Evolutionary conservation across 2,888 invertebrate species (phyloP).

Genomic region (Parthenolecanium corni): DNA sequence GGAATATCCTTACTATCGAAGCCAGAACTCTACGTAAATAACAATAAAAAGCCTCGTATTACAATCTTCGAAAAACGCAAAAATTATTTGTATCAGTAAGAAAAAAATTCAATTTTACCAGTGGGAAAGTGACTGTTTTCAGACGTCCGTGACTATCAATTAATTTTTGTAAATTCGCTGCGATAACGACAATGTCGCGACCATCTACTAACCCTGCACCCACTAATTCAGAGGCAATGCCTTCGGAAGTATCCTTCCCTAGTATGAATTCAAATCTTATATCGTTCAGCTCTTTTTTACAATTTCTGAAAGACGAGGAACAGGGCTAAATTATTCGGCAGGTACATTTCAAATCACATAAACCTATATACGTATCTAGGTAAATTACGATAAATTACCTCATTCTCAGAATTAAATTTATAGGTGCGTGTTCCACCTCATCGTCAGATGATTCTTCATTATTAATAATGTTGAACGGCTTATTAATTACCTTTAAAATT

Average conservation of each 20-base stretch:
- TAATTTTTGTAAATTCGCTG: constrained; percentile 79
- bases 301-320: constrained; percentile 44
- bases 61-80: too few relatives aligned
- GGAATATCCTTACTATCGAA: constrained; percentile 63
- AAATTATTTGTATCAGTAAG: neutral
- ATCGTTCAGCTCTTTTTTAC: constrained; percentile 84
- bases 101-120: constrained; percentile 47
- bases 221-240: constrained; percentile 86
- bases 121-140: constrained; percentile 74
- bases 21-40: constrained; percentile 49
- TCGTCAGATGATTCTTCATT: constrained; percentile 40
- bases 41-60: neutral
- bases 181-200: constrained; percentile 82
- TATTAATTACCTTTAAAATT: constrained; percentile 31
- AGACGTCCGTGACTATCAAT: constrained; percentile 56
- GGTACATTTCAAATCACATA: constrained; percentile 10
- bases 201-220: constrained; percentile 89
- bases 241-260: constrained; percentile 80
- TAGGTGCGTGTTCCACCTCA: constrained; percentile 39
- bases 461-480: constrained; percentile 41
- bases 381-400: too few relatives aligned
- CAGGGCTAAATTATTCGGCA: neutral
- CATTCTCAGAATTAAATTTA: constrained; percentile 80
- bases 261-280: constrained; percentile 93
- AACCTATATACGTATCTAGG: too few relatives aligned